phyloP scores from a whole-genome alignment of 2,113 vertebrate genomes.

The Tragelaphus imberbis region DNA sequence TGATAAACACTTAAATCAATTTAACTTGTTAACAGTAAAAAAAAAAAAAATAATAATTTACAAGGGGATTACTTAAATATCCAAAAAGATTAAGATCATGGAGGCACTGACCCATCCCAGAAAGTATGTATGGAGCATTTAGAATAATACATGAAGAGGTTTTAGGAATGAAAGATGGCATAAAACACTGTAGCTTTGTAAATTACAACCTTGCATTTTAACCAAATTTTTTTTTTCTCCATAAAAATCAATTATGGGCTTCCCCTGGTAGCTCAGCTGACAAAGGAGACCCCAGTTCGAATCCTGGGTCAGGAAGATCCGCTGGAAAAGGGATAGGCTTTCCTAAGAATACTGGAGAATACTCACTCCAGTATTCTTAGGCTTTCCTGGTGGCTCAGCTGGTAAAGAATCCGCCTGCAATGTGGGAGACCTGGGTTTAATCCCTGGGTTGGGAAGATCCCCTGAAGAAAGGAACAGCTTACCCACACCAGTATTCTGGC shows the following conservation, averaged over 20 bases:
- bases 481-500: neutral
- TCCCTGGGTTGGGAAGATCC: neutral
- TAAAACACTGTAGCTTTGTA: neutral
- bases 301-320: neutral
- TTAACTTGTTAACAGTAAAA: neutral
- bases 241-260: neutral
- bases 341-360: neutral
- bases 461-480: neutral
- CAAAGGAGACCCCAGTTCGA: neutral
- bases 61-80: neutral
- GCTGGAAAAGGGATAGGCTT: neutral
- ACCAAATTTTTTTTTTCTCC: neutral
- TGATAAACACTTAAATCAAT: neutral
- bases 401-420: neutral
- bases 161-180: neutral
- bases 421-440: neutral
- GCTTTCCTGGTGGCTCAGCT: neutral
- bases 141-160: neutral
- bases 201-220: neutral
- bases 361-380: neutral
- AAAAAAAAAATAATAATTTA: neutral
- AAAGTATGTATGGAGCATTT: neutral
- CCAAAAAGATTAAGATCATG: neutral
- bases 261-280: neutral
- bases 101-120: neutral